Conservation (phyloP, 2,797 vertebrate species). For the Rachycentron canadum region DNA sequence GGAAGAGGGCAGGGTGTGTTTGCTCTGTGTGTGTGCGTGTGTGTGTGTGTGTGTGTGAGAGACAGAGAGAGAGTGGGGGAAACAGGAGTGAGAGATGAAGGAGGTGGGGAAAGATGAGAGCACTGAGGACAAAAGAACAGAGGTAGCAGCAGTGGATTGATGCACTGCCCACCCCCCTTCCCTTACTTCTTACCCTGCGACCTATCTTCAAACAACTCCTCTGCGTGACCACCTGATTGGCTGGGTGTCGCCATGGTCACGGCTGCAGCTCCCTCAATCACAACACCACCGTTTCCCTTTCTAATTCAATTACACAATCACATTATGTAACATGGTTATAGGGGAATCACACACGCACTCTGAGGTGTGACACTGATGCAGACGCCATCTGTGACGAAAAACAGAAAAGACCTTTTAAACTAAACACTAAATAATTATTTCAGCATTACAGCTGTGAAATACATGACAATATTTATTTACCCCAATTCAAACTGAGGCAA, state of each 20-base stretch:
- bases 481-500: background rate
- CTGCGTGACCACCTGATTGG: conserved; percentile 35
- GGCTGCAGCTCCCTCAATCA: conserved; percentile 29
- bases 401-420: conserved; percentile 5
- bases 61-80: too few species aligned
- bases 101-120: conserved; percentile 25
- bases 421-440: background rate
- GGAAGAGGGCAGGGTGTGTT: conserved; percentile 15
- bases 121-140: conserved; percentile 58
- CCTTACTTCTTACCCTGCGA: background rate
- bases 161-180: conserved; percentile 10
- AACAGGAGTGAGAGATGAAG: conserved; percentile 26
- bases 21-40: conserved; percentile 1
- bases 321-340: conserved; percentile 39
- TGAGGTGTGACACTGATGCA: conserved; percentile 36
- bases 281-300: conserved; percentile 28
- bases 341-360: conserved; percentile 4
- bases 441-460: background rate
- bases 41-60: background rate
- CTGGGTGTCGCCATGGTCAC: conserved; percentile 55
- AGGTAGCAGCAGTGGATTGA: conserved; percentile 38
- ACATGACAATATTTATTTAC: background rate
- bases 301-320: conserved; percentile 62
- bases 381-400: background rate
- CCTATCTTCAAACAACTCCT: conserved; percentile 52